phyloP scores from a whole-genome alignment of 2,888 invertebrate genomes.

The Rapana venosa region DNA sequence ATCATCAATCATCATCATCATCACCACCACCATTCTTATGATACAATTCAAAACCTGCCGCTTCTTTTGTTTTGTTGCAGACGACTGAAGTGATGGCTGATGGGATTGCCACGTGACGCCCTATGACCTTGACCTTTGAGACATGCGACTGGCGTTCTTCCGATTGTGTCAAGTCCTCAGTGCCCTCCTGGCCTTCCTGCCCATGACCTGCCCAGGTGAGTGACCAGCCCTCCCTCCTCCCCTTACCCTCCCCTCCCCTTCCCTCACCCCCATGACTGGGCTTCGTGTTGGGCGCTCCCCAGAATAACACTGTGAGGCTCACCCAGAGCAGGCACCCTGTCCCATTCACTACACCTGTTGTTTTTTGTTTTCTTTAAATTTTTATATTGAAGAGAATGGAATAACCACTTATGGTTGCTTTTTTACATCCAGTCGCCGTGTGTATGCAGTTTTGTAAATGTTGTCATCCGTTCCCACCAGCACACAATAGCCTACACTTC shows the following conservation, averaged over 20 bases:
- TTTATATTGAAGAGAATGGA: too few relatives aligned
- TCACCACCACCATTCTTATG: too few relatives aligned
- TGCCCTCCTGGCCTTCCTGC: slow-evolving; percentile 20
- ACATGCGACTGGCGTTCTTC: slow-evolving; percentile 37
- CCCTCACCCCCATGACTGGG: not conserved
- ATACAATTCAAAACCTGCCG: too few relatives aligned
- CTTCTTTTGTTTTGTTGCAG: not conserved
- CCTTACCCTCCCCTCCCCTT: not conserved
- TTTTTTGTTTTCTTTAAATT: too few relatives aligned
- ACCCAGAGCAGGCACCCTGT: not conserved
- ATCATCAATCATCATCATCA: not conserved
- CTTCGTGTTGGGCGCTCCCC: too few relatives aligned
- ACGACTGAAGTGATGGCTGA: slow-evolving; percentile 31
- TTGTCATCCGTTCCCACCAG: too few relatives aligned
- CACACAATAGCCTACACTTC: too few relatives aligned
- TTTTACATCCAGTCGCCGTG: too few relatives aligned
- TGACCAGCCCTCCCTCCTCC: not conserved
- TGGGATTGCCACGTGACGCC: slow-evolving; percentile 37
- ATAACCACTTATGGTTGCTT: too few relatives aligned
- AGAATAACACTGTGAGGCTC: too few relatives aligned
- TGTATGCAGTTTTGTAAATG: too few relatives aligned
- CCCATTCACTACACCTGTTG: too few relatives aligned
- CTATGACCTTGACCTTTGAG: slow-evolving; percentile 37
- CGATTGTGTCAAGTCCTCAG: slow-evolving; percentile 24
- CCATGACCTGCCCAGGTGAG: slow-evolving; percentile 38